Evolutionary conservation across 2,797 vertebrate genomes (phyloP), one percentile per base, ranked within the genome.

Genomic region (Glyptemys insculpta): DNA sequence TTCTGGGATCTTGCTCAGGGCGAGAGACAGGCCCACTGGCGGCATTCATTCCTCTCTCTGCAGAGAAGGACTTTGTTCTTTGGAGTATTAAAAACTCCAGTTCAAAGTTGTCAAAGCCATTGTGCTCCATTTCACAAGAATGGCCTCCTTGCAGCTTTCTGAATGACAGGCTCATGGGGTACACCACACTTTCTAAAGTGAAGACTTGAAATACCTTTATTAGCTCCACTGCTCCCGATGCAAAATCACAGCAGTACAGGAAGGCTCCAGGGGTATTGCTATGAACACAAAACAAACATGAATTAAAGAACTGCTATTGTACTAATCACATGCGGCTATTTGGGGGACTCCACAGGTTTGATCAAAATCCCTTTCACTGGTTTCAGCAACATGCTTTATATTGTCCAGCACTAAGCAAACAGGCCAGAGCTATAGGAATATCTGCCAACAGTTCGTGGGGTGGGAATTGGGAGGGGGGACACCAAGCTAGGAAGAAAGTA

Each of bases 161-260:
- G 96, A 96, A 97, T 94, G 95, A 95, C 84, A 96, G 25, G 74
- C 57, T 97, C 93, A 83, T 15, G 85, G 88, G 74, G 83, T 93
- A 83, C 91, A 49, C 29, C 34, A 25, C n/a, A 21, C 52, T 79
- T 81, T 95, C 90, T 53, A 88, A 96, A 97, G 94, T 8, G 0
- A 95, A 89, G 14, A 81, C 29, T 94, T 93, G 80, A 91, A 96
- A 97, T 98, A 99, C 99, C 99, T 99, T 99, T 81, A 99, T 98
- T 89, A 99, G 97, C 93, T 99, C 98, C 96, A 99, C 98, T 57
- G 99, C 99, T 97, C 94, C 97, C 83, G 98, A 96, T 86, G 99
- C 99, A 97, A 99, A 99, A 98, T 99, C 99, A 98, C 99, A 99
- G 95, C 99, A 99, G 98, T 99, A 99, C 6, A 99, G 96, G 97